Evolutionary conservation across 2,113 vertebrate genomes (phyloP).

Genomic region (Ictidomys tridecemlineatus): DNA sequence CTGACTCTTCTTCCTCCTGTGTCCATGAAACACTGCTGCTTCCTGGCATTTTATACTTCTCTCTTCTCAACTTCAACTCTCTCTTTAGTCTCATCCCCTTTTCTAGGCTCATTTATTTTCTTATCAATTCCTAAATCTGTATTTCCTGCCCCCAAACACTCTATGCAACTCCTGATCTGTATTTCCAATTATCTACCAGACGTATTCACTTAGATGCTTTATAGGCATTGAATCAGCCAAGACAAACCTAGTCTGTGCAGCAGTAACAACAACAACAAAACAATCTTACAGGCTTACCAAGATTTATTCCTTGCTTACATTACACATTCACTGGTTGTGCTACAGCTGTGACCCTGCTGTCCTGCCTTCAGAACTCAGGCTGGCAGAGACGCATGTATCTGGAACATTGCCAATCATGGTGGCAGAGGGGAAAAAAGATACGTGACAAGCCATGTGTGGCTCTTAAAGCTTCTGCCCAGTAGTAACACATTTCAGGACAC

Average conservation of each 20-base stretch:
- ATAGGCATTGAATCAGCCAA: neutral
- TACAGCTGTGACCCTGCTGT: slow-evolving; percentile 51
- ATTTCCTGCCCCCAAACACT: neutral
- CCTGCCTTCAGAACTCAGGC: slow-evolving; percentile 41
- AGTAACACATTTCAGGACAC: slow-evolving; percentile 52
- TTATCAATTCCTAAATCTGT: neutral
- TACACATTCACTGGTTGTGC: slow-evolving; percentile 11
- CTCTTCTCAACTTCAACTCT: neutral
- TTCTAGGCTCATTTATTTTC: slow-evolving; percentile 28
- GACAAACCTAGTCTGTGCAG: neutral
- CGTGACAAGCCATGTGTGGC: neutral
- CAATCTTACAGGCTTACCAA: slow-evolving; percentile 44
- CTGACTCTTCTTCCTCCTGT: neutral
- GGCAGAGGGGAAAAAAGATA: neutral
- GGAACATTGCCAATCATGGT: slow-evolving; percentile 12
- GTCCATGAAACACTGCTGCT: neutral
- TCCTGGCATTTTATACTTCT: neutral
- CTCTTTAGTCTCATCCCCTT: neutral
- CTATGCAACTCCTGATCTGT: neutral
- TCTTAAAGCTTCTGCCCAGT: slow-evolving; percentile 59
- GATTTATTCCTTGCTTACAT: slow-evolving; percentile 50
- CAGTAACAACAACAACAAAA: neutral
- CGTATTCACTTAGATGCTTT: neutral
- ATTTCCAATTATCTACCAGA: neutral
- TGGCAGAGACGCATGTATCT: slow-evolving; percentile 53